A percentile compares a stretch with the other conserved stretches of the same genome.
Evolutionary conservation across 2,888 invertebrate species (phyloP).

Genomic region (Pelosia muscerda): DNA sequence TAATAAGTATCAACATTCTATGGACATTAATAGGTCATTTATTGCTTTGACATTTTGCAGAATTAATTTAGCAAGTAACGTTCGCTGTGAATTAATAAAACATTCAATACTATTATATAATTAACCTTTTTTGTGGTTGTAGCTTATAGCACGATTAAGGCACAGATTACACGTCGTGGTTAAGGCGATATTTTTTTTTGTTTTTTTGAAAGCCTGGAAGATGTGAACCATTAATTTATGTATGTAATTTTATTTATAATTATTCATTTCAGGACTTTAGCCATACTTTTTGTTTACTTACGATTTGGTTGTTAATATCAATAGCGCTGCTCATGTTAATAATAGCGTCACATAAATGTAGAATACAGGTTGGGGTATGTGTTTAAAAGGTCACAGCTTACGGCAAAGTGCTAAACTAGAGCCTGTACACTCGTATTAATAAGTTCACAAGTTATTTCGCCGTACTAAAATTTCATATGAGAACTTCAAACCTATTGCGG

Average conservation of each 20-base stretch:
- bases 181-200: too few relatives aligned
- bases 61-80: neutral
- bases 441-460: neutral
- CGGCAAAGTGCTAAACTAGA: neutral
- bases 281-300: neutral
- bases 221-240: too few relatives aligned
- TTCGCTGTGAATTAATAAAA: neutral
- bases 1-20: neutral
- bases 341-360: too few relatives aligned
- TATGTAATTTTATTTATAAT: too few relatives aligned
- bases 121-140: too few relatives aligned
- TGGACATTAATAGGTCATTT: neutral
- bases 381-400: neutral
- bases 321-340: neutral
- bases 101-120: too few relatives aligned
- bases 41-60: conserved; percentile 4
- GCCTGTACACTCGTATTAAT: neutral
- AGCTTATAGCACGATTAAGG: too few relatives aligned
- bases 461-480: neutral
- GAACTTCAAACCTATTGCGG: neutral
- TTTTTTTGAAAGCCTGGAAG: too few relatives aligned
- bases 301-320: neutral
- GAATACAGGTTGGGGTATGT: too few relatives aligned
- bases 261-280: too few relatives aligned
- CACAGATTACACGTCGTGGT: neutral